phyloP scores from a whole-genome alignment of 2,888 invertebrate genomes.

The Stegana nigrithorax region DNA sequence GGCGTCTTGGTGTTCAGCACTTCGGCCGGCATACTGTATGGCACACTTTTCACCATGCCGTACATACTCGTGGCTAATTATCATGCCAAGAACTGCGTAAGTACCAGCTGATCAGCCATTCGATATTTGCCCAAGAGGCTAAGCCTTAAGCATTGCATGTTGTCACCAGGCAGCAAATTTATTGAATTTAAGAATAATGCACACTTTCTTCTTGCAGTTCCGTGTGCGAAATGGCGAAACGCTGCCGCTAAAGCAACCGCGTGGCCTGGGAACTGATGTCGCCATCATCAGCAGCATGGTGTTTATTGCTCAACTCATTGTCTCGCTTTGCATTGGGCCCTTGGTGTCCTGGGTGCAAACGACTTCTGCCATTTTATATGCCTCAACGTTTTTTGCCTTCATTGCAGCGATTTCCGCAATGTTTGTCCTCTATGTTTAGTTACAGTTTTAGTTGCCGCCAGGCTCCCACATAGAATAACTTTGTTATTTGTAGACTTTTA shows the following conservation, averaged over 20 bases:
- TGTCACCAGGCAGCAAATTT: no score
- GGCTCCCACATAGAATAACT: no score
- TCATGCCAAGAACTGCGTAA: conserved; percentile 68
- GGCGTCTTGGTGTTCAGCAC: conserved; percentile 67
- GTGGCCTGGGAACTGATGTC: conserved; percentile 69
- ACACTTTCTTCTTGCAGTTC: conserved; percentile 49
- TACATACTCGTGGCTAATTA: conserved; percentile 68
- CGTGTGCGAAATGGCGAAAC: conserved; percentile 62
- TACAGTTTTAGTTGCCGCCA: no score
- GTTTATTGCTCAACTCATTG: conserved; percentile 67
- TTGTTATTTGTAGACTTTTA: no score
- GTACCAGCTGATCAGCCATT: conserved; percentile 33
- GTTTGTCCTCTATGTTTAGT: conserved; percentile 67
- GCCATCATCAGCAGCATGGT: conserved; percentile 69
- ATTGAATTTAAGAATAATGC: neutral
- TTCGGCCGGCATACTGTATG: conserved; percentile 68
- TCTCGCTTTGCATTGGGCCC: conserved; percentile 65
- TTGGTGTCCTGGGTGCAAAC: conserved; percentile 62
- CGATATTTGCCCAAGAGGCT: no score
- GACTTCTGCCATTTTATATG: conserved; percentile 66
- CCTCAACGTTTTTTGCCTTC: conserved; percentile 64
- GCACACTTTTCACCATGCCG: conserved; percentile 69
- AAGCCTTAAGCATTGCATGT: no score
- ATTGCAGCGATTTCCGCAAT: conserved; percentile 66
- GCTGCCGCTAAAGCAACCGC: conserved; percentile 64